Conservation (phyloP, 2,888 invertebrate species). For the Rhamnusium bicolor region DNA sequence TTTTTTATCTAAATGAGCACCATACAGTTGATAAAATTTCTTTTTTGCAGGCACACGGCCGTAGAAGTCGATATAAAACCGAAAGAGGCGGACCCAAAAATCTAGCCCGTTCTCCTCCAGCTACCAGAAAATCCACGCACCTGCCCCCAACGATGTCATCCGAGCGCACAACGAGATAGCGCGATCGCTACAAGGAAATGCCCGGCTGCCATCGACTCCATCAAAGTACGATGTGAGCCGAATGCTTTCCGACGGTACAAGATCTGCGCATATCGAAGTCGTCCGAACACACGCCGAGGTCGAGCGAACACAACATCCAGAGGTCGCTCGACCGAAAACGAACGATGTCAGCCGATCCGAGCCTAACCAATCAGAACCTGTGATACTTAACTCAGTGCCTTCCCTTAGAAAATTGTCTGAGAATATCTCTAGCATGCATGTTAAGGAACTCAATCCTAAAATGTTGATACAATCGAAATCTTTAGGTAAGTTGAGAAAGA, state of each 20-base stretch:
- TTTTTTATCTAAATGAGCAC: no score
- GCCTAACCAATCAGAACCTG: constrained; percentile 62
- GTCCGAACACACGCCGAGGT: constrained; percentile 22
- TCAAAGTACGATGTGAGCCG: constrained; percentile 40
- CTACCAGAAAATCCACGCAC: constrained; percentile 37
- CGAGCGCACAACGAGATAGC: constrained; percentile 42
- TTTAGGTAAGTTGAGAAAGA: constrained; percentile 62
- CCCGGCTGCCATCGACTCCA: constrained; percentile 33
- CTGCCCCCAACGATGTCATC: constrained; percentile 40
- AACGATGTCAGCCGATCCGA: constrained; percentile 58
- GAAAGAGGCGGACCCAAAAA: constrained; percentile 39
- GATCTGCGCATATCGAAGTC: constrained; percentile 39
- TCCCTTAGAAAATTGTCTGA: constrained; percentile 61
- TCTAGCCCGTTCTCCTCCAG: constrained; percentile 31
- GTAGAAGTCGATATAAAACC: constrained; percentile 71
- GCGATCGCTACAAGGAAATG: constrained; percentile 34
- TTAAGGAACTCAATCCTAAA: constrained; percentile 47
- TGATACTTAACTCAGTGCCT: constrained; percentile 67
- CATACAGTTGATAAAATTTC: no score
- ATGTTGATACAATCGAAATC: constrained; percentile 67
- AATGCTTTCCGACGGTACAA: constrained; percentile 46
- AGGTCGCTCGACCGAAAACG: constrained; percentile 11
- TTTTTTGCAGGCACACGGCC: constrained; percentile 72
- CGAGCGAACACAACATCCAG: constrained; percentile 1
- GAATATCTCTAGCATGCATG: constrained; percentile 56